These are phyloP conservation scores for Brachirus orientalis DNA, from an alignment of 2,113 vertebrate genomes.

Conservation along the genomic window DNA sequence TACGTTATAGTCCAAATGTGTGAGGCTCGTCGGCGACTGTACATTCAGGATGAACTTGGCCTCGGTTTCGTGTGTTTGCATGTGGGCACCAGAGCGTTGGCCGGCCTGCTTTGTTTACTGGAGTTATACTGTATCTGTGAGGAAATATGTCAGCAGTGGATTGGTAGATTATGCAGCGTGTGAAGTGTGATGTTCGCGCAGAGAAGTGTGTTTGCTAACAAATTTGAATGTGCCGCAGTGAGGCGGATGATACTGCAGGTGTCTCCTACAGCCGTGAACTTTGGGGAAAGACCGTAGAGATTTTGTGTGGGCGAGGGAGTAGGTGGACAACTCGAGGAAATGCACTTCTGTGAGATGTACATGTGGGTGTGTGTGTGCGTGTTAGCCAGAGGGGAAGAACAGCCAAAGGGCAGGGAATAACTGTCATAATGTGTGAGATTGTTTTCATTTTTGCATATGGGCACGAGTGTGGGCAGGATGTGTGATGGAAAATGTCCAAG, in stretches of 20 bases:
- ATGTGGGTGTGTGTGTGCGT: neutral
- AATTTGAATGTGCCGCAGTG: neutral
- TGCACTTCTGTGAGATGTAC: neutral
- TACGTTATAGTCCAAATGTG: no score
- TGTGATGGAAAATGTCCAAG: conserved; percentile 30
- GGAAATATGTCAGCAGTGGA: no score
- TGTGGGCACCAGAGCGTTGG: no score
- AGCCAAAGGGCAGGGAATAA: conserved; percentile 37
- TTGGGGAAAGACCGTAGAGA: conserved; percentile 18
- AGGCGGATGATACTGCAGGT: neutral
- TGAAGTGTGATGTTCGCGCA: no score
- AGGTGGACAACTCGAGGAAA: conserved; percentile 4
- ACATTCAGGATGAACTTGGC: no score
- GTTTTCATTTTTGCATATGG: neutral
- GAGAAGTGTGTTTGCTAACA: conserved; percentile 42
- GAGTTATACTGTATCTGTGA: no score
- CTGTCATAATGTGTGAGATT: neutral
- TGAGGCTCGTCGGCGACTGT: no score
- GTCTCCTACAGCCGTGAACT: conserved; percentile 21
- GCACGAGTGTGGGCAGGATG: conserved; percentile 19
- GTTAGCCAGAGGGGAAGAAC: conserved; percentile 13
- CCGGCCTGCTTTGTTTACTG: no score
- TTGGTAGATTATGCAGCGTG: no score
- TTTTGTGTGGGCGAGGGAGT: neutral
- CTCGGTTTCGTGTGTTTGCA: no score